phyloP scores from a whole-genome alignment of 2,797 vertebrate species.

The Hoplostethus atlanticus region DNA sequence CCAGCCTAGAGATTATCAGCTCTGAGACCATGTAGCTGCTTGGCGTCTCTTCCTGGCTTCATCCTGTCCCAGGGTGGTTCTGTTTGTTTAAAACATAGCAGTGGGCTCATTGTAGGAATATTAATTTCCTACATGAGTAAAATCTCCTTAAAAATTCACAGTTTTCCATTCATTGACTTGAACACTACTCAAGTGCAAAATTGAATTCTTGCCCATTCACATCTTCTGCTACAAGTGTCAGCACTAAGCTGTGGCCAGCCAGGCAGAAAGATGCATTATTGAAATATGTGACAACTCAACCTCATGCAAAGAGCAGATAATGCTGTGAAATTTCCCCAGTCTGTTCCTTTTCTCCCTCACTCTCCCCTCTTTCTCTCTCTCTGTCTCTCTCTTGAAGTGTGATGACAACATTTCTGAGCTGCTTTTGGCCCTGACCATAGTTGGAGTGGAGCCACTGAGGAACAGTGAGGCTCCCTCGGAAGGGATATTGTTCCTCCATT shows the following conservation, averaged over 20 bases:
- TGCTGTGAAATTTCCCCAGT: constrained; percentile 47
- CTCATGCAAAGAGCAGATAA: constrained; percentile 68
- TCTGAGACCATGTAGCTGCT: constrained; percentile 34
- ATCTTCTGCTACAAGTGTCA: constrained; percentile 72
- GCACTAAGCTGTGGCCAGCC: constrained; percentile 67
- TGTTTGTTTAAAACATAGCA: constrained; percentile 64
- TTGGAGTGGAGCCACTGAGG: constrained; percentile 63
- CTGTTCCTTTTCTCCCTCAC: constrained; percentile 19
- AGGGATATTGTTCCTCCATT: constrained; percentile 66
- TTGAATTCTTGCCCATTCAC: constrained; percentile 75
- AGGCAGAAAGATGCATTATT: constrained; percentile 73
- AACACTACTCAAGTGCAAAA: constrained; percentile 80
- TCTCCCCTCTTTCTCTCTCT: background rate
- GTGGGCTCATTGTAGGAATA: constrained; percentile 58
- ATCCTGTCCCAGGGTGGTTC: constrained; percentile 51
- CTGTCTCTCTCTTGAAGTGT: constrained; percentile 31
- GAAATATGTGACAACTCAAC: constrained; percentile 73
- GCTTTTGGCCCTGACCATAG: constrained; percentile 57
- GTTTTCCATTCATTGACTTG: constrained; percentile 66
- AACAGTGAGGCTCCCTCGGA: constrained; percentile 51
- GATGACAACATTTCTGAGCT: constrained; percentile 58
- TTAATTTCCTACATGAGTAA: constrained; percentile 70
- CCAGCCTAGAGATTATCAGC: constrained; percentile 31
- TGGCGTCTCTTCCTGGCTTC: constrained; percentile 36
- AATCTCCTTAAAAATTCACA: constrained; percentile 61